Evolutionary conservation across 1,140 invertebrate species (phyloP).

Genomic region (Neodiprion virginianus): DNA sequence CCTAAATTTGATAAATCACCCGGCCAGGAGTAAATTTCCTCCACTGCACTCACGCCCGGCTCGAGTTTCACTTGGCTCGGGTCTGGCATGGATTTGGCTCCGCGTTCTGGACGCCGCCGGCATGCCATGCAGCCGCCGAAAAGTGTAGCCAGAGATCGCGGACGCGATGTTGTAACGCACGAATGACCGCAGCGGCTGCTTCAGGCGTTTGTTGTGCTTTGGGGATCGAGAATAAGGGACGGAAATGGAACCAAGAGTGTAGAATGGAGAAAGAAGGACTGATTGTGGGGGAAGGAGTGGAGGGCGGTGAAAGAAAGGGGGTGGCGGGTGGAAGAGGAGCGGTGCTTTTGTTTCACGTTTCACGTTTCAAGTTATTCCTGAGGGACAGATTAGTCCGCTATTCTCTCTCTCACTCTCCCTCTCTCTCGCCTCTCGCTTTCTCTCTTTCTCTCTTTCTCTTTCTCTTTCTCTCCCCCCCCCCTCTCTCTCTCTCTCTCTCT

Average conservation of each 20-base stretch:
- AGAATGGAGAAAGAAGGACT: background rate
- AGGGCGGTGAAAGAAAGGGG: conserved; percentile 12
- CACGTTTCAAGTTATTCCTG: conserved; percentile 53
- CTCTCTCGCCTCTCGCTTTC: background rate
- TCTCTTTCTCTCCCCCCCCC: background rate
- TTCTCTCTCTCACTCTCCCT: background rate
- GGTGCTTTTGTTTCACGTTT: conserved; percentile 50
- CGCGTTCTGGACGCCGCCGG: background rate
- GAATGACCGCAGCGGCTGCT: background rate
- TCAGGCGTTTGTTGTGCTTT: too few relatives aligned
- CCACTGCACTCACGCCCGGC: background rate
- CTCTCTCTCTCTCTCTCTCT: background rate
- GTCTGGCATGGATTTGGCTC: background rate
- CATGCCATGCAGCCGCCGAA: too few relatives aligned
- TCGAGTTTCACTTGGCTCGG: conserved; percentile 1
- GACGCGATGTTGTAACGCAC: background rate
- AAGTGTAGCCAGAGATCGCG: background rate
- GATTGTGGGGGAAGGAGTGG: conserved; percentile 4
- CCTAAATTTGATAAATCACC: conserved; percentile 5
- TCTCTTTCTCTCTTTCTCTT: background rate
- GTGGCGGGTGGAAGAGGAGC: conserved; percentile 22
- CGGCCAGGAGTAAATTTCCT: background rate
- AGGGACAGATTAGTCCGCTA: conserved; percentile 42
- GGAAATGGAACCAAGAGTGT: conserved; percentile 11
- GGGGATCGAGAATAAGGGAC: conserved; percentile 30